A percentile compares a stretch with the other conserved stretches of the same genome.
Evolutionary conservation across 2,888 invertebrate species (phyloP).

Genomic region (Drosophila setosimentum): DNA sequence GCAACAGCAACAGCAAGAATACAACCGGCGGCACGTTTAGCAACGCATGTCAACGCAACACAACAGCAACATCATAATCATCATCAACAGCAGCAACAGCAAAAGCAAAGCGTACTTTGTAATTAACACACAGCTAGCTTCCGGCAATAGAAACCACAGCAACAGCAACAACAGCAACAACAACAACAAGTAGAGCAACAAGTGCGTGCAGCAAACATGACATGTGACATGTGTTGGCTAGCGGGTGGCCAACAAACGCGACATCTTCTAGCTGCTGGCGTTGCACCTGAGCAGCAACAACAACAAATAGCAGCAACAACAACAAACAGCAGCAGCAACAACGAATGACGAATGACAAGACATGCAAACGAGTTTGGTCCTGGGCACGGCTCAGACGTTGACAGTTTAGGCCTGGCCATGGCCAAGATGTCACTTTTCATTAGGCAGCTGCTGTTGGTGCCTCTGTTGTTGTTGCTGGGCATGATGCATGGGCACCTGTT

Average conservation of each 20-base stretch:
- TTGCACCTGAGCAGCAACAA: conserved; percentile 64
- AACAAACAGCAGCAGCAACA: conserved; percentile 34
- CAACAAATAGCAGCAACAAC: conserved; percentile 29
- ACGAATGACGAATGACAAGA: conserved; percentile 74
- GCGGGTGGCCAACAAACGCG: conserved; percentile 74
- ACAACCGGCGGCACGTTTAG: conserved; percentile 79
- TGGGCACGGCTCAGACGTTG: conserved; percentile 67
- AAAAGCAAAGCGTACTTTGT: conserved; percentile 60
- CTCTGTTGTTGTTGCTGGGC: conserved; percentile 37
- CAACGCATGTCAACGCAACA: conserved; percentile 83
- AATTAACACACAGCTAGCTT: conserved; percentile 78
- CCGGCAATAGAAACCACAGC: conserved; percentile 59
- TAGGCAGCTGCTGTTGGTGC: conserved; percentile 65
- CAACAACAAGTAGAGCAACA: conserved; percentile 45
- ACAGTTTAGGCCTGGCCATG: conserved; percentile 78
- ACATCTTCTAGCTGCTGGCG: conserved; percentile 82
- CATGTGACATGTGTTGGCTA: conserved; percentile 76
- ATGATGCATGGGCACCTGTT: conserved; percentile 74
- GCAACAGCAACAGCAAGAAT: conserved; percentile 26
- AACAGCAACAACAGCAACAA: conserved; percentile 14
- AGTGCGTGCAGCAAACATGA: conserved; percentile 70
- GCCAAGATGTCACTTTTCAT: conserved; percentile 84
- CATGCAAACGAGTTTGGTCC: conserved; percentile 64
- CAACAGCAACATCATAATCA: conserved; percentile 70
- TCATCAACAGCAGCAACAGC: conserved; percentile 40